phyloP scores from a whole-genome alignment of 2,797 vertebrate species.

The Artibeus lituratus region DNA sequence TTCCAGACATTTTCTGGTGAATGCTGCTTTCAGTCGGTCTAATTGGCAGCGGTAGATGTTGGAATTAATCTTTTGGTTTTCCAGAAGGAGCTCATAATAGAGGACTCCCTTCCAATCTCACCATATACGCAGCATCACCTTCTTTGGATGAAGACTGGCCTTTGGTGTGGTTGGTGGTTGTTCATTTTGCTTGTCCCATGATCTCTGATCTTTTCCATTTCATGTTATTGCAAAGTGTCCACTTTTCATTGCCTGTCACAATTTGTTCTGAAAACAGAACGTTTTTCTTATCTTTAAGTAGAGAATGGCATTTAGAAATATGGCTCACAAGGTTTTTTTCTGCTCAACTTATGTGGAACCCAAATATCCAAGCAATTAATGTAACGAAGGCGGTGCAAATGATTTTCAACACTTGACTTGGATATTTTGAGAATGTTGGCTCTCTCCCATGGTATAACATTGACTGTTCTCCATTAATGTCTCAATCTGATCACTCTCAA shows the following conservation, averaged over 20 bases:
- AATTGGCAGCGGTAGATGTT: neutral
- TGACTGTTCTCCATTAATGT: neutral
- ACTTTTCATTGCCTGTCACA: neutral
- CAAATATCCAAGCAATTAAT: neutral
- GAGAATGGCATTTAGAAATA: neutral
- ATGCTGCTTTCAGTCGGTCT: neutral
- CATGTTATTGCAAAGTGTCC: neutral
- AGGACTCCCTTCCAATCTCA: neutral
- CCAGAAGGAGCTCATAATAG: neutral
- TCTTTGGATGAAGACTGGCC: neutral
- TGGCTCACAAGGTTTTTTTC: neutral
- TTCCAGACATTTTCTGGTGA: neutral
- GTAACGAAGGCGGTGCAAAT: neutral
- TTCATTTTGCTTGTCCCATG: neutral
- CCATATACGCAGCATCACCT: neutral
- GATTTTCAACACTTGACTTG: neutral
- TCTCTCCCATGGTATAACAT: neutral
- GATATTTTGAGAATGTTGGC: neutral
- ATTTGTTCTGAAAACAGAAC: neutral
- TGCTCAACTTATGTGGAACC: neutral
- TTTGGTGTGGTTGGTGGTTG: neutral
- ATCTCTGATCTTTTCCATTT: neutral
- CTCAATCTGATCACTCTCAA: neutral
- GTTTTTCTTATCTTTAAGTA: neutral
- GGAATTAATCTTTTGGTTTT: neutral